phyloP scores from a whole-genome alignment of 1,140 invertebrate species.

The Scaptomyza hsui region DNA sequence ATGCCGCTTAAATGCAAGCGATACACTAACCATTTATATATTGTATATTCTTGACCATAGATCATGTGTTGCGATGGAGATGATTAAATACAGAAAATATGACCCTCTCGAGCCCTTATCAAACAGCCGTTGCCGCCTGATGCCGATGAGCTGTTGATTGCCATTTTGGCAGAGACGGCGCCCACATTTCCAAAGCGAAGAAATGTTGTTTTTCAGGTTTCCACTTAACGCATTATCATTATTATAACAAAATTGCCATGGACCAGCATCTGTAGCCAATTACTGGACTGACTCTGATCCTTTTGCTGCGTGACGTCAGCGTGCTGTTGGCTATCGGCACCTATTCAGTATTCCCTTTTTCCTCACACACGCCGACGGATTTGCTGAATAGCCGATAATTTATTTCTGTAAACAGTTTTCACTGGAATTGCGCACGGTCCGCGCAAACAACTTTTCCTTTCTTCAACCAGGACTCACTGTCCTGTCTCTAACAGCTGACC shows the following conservation, averaged over 20 bases:
- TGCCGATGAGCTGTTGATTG: slow-evolving; percentile 65
- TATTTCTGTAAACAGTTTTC: slow-evolving; percentile 77
- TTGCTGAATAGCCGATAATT: slow-evolving; percentile 68
- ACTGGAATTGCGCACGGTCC: slow-evolving; percentile 56
- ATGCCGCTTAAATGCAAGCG: slow-evolving; percentile 50
- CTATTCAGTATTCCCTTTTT: slow-evolving; percentile 32
- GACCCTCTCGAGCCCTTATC: slow-evolving; percentile 50
- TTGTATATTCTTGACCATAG: slow-evolving; percentile 12
- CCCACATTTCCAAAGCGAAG: slow-evolving; percentile 54
- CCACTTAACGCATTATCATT: slow-evolving; percentile 58
- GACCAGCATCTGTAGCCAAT: slow-evolving; percentile 74
- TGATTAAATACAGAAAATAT: slow-evolving; percentile 6
- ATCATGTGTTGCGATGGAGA: not conserved
- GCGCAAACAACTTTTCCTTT: slow-evolving; percentile 14
- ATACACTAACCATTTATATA: slow-evolving; percentile 26
- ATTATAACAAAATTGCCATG: slow-evolving; percentile 55
- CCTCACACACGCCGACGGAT: slow-evolving; percentile 47
- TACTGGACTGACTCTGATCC: slow-evolving; percentile 38
- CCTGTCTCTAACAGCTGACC: slow-evolving; percentile 70
- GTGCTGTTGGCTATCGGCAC: slow-evolving; percentile 39
- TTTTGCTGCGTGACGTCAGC: slow-evolving; percentile 69
- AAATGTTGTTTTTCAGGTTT: slow-evolving; percentile 32
- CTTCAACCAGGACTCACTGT: not conserved
- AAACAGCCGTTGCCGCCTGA: slow-evolving; percentile 49
- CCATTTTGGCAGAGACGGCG: slow-evolving; percentile 57